phyloP scores from a whole-genome alignment of 92 coral and sea anemone genomes.

The Paragorgia papillata region DNA sequence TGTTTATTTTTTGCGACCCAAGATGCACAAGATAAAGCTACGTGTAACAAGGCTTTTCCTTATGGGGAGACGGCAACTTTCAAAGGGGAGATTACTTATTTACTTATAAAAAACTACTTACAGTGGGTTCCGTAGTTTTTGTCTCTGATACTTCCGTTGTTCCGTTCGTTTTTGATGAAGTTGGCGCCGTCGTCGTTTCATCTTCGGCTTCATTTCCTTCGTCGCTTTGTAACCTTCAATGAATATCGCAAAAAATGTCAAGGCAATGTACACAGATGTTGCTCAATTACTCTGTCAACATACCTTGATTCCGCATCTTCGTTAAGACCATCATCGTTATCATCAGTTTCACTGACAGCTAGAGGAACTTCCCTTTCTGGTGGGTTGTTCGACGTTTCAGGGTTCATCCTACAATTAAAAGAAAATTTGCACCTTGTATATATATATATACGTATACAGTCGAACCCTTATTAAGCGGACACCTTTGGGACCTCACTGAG shows the following conservation, averaged over 20 bases:
- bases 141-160: neutral
- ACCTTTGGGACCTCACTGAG: too few relatives aligned
- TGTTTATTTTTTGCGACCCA: too few relatives aligned
- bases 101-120: too few relatives aligned
- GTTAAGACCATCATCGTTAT: conserved; percentile 1
- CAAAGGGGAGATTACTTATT: too few relatives aligned
- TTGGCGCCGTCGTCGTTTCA: neutral
- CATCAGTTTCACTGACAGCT: conserved; percentile 23
- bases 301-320: conserved; percentile 8
- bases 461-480: too few relatives aligned
- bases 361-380: conserved; percentile 13
- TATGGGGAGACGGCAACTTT: too few relatives aligned
- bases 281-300: too few relatives aligned
- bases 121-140: neutral
- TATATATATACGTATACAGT: too few relatives aligned
- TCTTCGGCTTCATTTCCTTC: neutral
- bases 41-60: too few relatives aligned
- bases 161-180: neutral
- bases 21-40: too few relatives aligned
- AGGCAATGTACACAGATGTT: too few relatives aligned
- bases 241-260: neutral
- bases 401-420: neutral
- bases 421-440: too few relatives aligned
- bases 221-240: neutral
- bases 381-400: neutral